Evolutionary conservation across 2,113 vertebrate species (phyloP).

Genomic region (Numida meleagris): DNA sequence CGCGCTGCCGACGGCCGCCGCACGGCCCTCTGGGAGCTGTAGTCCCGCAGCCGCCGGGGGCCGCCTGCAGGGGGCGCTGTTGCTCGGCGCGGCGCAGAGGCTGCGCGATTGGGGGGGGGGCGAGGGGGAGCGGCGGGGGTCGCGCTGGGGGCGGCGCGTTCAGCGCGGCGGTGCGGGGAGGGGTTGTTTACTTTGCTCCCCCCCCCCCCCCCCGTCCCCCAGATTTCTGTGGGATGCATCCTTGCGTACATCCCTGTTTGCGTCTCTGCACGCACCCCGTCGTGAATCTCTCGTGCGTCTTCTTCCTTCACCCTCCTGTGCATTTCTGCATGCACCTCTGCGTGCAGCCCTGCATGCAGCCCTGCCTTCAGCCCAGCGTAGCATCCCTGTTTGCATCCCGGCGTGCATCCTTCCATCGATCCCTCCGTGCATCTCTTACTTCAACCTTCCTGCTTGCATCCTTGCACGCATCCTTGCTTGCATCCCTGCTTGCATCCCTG

Average conservation of each 20-base stretch:
- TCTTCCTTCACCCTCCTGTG: background rate
- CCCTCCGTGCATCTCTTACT: background rate
- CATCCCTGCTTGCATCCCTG: background rate
- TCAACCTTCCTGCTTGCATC: background rate
- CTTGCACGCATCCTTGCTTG: too few species aligned
- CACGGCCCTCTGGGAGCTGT: conserved; percentile 81
- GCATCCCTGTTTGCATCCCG: background rate
- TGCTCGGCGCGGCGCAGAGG: background rate
- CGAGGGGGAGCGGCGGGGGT: background rate
- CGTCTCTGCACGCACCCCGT: background rate
- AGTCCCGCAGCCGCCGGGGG: conserved; percentile 66
- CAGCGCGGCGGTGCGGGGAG: background rate
- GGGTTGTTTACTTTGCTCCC: background rate
- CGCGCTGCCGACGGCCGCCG: conserved; percentile 84
- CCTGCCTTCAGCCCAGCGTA: background rate
- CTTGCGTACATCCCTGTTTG: too few species aligned
- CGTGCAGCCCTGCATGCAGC: background rate
- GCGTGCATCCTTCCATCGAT: background rate
- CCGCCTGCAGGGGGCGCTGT: conserved; percentile 51
- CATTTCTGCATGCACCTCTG: background rate
- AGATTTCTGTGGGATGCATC: background rate
- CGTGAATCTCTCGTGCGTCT: background rate
- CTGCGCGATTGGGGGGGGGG: background rate
- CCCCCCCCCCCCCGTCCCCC: too few species aligned
- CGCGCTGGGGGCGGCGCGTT: background rate